Evolutionary conservation across 2,888 invertebrate genomes (phyloP), one percentile per base, ranked within the genome.

Genomic region (Candidula unifasciata): DNA sequence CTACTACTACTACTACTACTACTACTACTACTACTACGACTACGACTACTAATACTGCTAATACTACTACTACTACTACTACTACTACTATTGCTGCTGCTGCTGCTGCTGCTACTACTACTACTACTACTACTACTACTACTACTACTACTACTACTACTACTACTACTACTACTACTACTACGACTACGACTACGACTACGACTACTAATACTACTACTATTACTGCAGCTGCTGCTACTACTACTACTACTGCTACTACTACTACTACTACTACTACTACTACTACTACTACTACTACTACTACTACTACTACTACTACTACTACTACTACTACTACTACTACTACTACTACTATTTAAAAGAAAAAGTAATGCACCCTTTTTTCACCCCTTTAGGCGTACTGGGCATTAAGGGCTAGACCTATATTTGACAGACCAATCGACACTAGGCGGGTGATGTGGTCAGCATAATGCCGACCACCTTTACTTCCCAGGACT

Each of bases 121-220:
- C 73, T 73, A 33, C 73, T 44, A 73, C 44, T 73, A 73, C 73
- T 73, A 73, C 73, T 73, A 44, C 73, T 73, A 44, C 73, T 37
- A 35, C 73, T 37, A 35, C 73, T 35, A 27, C 66, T 30, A 27
- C n/a, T 66, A 5, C 66, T 30, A 66, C 66, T 66, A 66, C 66
- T 66, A 30, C 66, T 44, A 6, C 44, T 44, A 6, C 44, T 44
- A 6, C 44, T 44, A 3, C 64, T 64, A n/a, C 64, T 64, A n/a
- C 64, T 64, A n/a, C 64, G 24, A n/a, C 64, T 64, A n/a, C 64
- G 24, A n/a, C 64, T 64, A n/a, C 64, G 24, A n/a, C 64, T 64
- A n/a, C 64, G 24, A n/a, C 64, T 27, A 5, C 66, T 66, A 5
- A n/a, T 27, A 5, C 66, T n/a, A 27, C 66, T 27, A 16, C 18